Base-by-base conservation (phyloP, 2,113 vertebrate genomes). In the Odontophorus gujanensis region DNA sequence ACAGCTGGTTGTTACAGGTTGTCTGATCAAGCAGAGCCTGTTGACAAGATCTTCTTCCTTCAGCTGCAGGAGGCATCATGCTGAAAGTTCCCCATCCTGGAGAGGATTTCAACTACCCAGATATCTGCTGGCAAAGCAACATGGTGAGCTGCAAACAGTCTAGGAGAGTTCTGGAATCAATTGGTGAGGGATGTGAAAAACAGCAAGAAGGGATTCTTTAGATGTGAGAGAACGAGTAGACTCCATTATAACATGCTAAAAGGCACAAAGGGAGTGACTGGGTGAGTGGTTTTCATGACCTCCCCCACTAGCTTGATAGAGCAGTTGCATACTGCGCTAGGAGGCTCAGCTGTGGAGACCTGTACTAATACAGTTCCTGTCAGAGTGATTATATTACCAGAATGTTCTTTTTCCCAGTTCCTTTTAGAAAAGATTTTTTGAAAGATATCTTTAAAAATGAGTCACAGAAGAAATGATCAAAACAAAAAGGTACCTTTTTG, bases 221-320 rank as follows among this genome's bases (percentile, higher is more conserved):
- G 48, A 50, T 50, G 11, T 8, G 6, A 15, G 65, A 57, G 81
- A 74, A 48, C 8, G 6, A 11, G 11, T 13, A 32, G 30, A 14
- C 7, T 61, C 30, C 28, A 15, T 0, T 0, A 20, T 22, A 78
- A 36, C 20, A 19, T 5, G 28, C 50, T 40, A 7, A 25, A 81
- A 69, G 34, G 2, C 22, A 89, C 69, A 61, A 22, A 88, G 19
- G 19, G 4, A 62, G 40, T 40, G 40, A 22, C 4, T 11, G 9
- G 57, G 15, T 11, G 59, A 9, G 19, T 50, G 14, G 25, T 74
- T n/a, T 81, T 86, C 9, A 2, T 6, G 3, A 34, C 9, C 14
- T 58, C 34, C 42, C 4, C 16, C 1, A 1, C 14, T 61, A n/a
- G 11, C 30, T 59, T 66, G 11, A 11, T 19, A 28, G 18, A 50